Evolutionary conservation across 2,797 vertebrate genomes (phyloP), one percentile per base, ranked within the genome.

Genomic region (Nyctalus aviator): DNA sequence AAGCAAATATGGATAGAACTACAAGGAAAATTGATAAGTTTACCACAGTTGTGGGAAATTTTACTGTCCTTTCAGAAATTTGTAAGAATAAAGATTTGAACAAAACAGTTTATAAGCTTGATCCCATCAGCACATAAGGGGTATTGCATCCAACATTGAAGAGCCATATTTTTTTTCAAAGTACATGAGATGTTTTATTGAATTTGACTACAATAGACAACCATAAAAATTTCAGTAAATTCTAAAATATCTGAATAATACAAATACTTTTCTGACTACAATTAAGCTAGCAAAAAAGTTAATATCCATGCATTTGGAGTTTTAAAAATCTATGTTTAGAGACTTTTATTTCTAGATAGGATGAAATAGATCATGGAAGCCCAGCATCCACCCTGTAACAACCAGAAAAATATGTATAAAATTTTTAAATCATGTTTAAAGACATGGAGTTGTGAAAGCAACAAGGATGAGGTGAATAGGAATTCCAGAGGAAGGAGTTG

Each of bases 311-410:
- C 13, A 62, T 69, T 75, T 72, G 8, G 48, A 89, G 81, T 72
- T 91, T 77, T 87, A 48, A 91, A 79, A 84, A 89, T 88, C 68
- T 88, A 6, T 93, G 5, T 85, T 46, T 83, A 77, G 76, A 91
- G 20, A 23, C 14, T 91, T 93, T 6, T 5, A 53, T 48, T 78
- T 93, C 48, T 83, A 50, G 23, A 73, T 44, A 73, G 8, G 30
- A 84, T 79, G 4, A 37, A 85, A 48, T 48, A 82, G 32, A 55
- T 75, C 23, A 64, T 35, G 35, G 21, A 32, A 90, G 14, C 77
- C 35, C 37, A 93, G 59, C 30, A 79, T 6, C 18, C 14, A 88
- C 32, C 9, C 35, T 91, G 21, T n/a, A 82, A 37, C 62, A 85
- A 85, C 41, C 23, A 72, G 72, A 79, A 85, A 81, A 90, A 90